Conservation (phyloP, 2,113 vertebrate genomes). For the Ictalurus furcatus region DNA sequence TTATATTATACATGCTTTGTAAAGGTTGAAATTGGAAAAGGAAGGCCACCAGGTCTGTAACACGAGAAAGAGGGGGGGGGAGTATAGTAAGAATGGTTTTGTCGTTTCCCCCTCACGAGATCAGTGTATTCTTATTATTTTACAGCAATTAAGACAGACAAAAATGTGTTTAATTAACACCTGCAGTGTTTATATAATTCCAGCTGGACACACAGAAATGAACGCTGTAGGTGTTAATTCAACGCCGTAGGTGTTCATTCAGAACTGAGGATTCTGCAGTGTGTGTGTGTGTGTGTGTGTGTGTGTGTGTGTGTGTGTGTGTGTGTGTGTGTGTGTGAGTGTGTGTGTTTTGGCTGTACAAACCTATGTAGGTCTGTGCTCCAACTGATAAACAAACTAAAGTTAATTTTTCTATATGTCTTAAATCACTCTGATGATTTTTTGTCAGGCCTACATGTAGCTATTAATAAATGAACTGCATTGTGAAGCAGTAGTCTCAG, state of each 20-base stretch:
- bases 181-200: conserved; percentile 31
- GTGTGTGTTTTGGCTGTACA: conserved; percentile 1
- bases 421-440: neutral
- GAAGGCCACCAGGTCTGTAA: conserved; percentile 57
- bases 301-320: conserved; percentile 18
- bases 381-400: neutral
- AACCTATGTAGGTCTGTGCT: neutral
- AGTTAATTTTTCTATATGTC: neutral
- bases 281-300: conserved; percentile 24
- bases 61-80: conserved; percentile 33
- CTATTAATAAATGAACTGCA: neutral
- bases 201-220: conserved; percentile 22
- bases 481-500: conserved; percentile 27
- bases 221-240: conserved; percentile 33
- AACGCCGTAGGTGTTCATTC: conserved; percentile 22
- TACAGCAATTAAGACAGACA: neutral
- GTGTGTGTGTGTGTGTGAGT: conserved; percentile 11
- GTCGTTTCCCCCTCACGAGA: neutral
- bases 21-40: conserved; percentile 53
- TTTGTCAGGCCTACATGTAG: neutral
- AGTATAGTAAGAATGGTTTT: neutral
- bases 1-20: conserved; percentile 57
- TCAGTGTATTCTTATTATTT: conserved; percentile 26
- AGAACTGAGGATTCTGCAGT: conserved; percentile 22
- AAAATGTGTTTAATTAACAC: conserved; percentile 18